Conservation (phyloP, 2,113 vertebrate genomes). For the Nanorana parkeri region DNA sequence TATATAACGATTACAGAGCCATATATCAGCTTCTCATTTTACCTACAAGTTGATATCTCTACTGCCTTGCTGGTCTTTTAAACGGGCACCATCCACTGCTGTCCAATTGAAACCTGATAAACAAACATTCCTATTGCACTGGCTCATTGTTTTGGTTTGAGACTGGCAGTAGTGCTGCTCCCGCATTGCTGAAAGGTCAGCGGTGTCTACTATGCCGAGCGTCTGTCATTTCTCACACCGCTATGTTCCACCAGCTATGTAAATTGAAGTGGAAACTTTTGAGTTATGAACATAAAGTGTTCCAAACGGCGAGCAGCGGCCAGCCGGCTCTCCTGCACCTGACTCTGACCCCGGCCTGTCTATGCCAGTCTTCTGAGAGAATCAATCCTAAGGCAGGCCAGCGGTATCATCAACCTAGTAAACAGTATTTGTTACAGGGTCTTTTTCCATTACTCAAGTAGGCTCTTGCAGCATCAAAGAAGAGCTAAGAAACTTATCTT, state of each 20-base stretch:
- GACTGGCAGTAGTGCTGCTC: constrained; percentile 4
- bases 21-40: background rate
- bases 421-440: no score
- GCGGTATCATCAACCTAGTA: no score
- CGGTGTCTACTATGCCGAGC: constrained; percentile 34
- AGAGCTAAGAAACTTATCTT: no score
- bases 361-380: background rate
- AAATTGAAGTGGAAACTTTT: constrained; percentile 51
- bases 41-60: background rate
- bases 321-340: constrained; percentile 10
- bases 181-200: constrained; percentile 43
- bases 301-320: background rate
- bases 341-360: background rate
- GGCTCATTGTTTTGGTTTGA: constrained; percentile 51
- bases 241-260: constrained; percentile 48
- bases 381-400: no score
- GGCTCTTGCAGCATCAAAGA: no score
- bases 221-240: constrained; percentile 44
- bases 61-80: background rate
- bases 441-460: no score
- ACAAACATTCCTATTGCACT: constrained; percentile 2
- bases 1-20: background rate
- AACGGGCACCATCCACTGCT: background rate
- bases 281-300: constrained; percentile 40
- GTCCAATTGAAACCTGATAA: constrained; percentile 4